Percentiles rank a stretch among this genome's conserved stretches.
These are phyloP conservation scores for Leptatherina wallacei DNA, from an alignment of 2,797 vertebrate genomes.

Conservation along the genomic window DNA sequence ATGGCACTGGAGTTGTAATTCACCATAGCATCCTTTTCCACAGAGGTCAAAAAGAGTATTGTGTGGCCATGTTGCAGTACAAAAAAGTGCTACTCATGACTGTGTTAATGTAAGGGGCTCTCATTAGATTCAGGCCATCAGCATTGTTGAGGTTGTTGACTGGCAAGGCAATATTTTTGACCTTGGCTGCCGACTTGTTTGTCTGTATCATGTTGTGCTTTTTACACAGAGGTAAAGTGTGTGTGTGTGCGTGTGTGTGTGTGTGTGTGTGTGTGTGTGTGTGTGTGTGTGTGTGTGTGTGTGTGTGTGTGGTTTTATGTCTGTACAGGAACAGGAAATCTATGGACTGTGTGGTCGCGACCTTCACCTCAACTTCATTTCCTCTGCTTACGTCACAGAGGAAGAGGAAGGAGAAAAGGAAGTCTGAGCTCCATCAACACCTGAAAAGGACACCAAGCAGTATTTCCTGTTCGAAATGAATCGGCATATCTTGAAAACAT, in stretches of 20 bases:
- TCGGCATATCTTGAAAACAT: constrained; percentile 1
- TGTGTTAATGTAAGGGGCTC: constrained; percentile 47
- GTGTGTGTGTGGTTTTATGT: background rate
- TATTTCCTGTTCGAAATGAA: constrained; percentile 22
- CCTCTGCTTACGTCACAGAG: constrained; percentile 28
- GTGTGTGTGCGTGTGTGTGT: too few species aligned
- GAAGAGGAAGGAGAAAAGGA: constrained; percentile 29
- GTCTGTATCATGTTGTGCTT: constrained; percentile 75
- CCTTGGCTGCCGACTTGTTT: constrained; percentile 64
- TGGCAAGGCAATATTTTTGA: constrained; percentile 78
- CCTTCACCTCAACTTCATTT: constrained; percentile 20
- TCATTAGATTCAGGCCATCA: constrained; percentile 71
- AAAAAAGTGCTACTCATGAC: constrained; percentile 57
- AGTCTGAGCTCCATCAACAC: constrained; percentile 4
- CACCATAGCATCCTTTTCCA: constrained; percentile 68
- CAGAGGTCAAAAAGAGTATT: constrained; percentile 69
- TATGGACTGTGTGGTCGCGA: constrained; percentile 13
- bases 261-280: too few species aligned
- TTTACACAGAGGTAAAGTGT: constrained; percentile 55
- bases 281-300: constrained; percentile 4
- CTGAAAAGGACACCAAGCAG: background rate
- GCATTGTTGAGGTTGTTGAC: constrained; percentile 71
- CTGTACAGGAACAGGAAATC: constrained; percentile 19
- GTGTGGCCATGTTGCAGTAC: constrained; percentile 45
- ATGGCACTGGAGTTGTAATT: constrained; percentile 55